Evolutionary conservation across 2,888 invertebrate species (phyloP).

Genomic region (Drosophila prolongata): DNA sequence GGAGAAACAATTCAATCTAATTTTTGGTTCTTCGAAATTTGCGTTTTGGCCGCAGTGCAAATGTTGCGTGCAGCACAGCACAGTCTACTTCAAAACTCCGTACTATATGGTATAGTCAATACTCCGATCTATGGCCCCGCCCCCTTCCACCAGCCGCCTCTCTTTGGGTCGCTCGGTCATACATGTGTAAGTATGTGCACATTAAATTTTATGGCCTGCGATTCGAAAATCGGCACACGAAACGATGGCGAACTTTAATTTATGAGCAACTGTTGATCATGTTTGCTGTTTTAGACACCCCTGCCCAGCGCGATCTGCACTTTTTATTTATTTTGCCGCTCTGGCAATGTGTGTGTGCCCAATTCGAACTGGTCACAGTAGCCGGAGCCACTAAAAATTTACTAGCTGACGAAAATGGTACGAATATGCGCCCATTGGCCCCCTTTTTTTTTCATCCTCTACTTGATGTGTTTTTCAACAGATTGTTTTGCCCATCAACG

Average conservation of each 20-base stretch:
- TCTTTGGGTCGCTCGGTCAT: constrained; percentile 49
- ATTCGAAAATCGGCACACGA: constrained; percentile 53
- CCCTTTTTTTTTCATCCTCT: constrained; percentile 19
- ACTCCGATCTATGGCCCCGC: constrained; percentile 4
- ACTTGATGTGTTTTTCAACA: constrained; percentile 35
- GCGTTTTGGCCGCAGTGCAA: constrained; percentile 54
- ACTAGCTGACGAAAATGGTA: constrained; percentile 64
- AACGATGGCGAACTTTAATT: constrained; percentile 49
- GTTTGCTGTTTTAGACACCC: constrained; percentile 9
- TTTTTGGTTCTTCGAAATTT: constrained; percentile 70
- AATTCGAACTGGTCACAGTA: constrained; percentile 41
- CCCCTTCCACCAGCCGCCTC: constrained; percentile 42
- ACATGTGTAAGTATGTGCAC: constrained; percentile 52
- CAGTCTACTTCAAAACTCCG: background rate
- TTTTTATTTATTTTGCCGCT: constrained; percentile 17
- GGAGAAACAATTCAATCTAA: constrained; percentile 73
- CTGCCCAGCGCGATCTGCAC: constrained; percentile 2
- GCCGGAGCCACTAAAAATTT: constrained; percentile 51
- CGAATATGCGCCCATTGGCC: constrained; percentile 52
- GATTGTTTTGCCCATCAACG: constrained; percentile 36
- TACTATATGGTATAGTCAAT: constrained; percentile 26
- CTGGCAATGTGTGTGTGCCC: constrained; percentile 29
- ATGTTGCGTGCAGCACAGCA: constrained; percentile 61
- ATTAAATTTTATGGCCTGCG: constrained; percentile 70
- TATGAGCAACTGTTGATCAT: constrained; percentile 55